phyloP scores from a whole-genome alignment of 2,797 vertebrate genomes.

The Girardinus metallicus region DNA sequence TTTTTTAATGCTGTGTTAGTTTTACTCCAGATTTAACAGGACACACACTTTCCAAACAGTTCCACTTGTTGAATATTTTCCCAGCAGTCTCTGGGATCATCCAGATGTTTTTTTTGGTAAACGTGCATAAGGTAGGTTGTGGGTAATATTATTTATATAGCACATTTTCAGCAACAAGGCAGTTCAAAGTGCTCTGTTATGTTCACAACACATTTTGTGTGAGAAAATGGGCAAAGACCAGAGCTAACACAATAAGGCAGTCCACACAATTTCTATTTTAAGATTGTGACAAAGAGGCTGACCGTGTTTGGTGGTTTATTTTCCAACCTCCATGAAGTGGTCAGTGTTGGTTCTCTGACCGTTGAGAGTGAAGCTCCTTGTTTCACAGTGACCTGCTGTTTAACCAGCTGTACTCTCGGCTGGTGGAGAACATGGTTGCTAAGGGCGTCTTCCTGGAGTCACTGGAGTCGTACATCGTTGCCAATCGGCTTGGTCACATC shows the following conservation, averaged over 20 bases:
- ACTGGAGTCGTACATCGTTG: constrained; percentile 91
- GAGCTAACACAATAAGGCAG: background rate
- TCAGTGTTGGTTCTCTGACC: background rate
- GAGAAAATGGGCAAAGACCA: background rate
- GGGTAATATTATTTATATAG: no score
- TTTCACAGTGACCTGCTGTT: constrained; percentile 85
- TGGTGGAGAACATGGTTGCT: constrained; percentile 92
- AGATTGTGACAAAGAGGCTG: background rate
- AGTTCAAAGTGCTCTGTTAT: background rate
- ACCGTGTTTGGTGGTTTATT: background rate
- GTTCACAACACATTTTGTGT: background rate
- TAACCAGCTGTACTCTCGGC: constrained; percentile 89
- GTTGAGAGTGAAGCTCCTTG: background rate
- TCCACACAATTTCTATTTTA: background rate
- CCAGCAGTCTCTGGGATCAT: background rate
- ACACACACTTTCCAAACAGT: background rate
- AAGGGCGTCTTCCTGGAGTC: constrained; percentile 94
- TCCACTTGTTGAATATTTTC: background rate
- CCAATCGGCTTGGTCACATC: constrained; percentile 90
- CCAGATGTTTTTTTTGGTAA: background rate
- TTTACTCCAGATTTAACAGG: background rate
- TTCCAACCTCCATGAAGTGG: background rate
- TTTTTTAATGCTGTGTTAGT: background rate
- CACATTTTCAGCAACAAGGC: no score
- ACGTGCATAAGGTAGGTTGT: background rate